Evolutionary conservation across 2,888 invertebrate species (phyloP).

Genomic region (Dicyrtoma fusca): DNA sequence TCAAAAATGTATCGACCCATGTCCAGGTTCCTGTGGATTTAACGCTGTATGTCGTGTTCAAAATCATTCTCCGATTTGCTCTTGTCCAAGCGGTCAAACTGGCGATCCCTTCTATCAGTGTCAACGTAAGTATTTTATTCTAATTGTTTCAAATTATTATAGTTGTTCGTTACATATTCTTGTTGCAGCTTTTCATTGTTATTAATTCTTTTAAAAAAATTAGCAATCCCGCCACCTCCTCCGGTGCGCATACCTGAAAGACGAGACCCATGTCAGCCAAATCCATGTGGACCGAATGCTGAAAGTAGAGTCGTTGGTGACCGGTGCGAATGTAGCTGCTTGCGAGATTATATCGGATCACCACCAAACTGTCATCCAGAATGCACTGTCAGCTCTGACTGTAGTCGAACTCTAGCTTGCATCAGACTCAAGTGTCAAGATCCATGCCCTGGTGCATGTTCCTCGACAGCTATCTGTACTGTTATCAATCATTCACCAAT

Average conservation of each 20-base stretch:
- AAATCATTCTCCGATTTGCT: constrained; percentile 82
- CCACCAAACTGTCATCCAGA: constrained; percentile 65
- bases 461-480: constrained; percentile 71
- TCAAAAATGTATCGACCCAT: constrained; percentile 57
- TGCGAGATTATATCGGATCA: constrained; percentile 60
- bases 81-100: constrained; percentile 64
- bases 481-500: constrained; percentile 67
- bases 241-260: constrained; percentile 57
- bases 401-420: constrained; percentile 69
- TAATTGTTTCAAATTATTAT: neutral
- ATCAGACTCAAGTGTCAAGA: constrained; percentile 71
- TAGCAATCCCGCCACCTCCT: constrained; percentile 26
- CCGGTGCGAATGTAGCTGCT: constrained; percentile 74
- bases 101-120: constrained; percentile 60
- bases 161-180: neutral
- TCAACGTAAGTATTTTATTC: constrained; percentile 19
- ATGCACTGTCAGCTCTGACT: constrained; percentile 67
- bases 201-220: neutral
- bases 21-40: constrained; percentile 70
- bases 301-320: constrained; percentile 69
- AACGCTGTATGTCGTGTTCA: constrained; percentile 79
- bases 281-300: constrained; percentile 80
- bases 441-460: constrained; percentile 71
- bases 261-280: constrained; percentile 74
- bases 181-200: neutral